Evolutionary conservation across 2,797 vertebrate genomes (phyloP).

Genomic region (Gephyroberyx darwinii): DNA sequence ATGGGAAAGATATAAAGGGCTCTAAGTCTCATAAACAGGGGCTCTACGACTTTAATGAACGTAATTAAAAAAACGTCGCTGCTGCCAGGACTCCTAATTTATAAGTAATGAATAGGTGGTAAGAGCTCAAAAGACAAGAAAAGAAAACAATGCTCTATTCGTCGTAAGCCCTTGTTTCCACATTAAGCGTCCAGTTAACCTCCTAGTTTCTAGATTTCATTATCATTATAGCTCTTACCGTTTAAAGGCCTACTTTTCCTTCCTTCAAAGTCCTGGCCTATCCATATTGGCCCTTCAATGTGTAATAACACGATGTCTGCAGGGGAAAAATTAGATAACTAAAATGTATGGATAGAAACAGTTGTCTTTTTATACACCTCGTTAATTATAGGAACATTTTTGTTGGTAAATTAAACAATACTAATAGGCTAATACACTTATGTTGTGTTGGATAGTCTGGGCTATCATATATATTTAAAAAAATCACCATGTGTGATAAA

Average conservation of each 20-base stretch:
- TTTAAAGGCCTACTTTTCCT: too few relatives aligned
- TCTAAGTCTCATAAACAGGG: constrained; percentile 60
- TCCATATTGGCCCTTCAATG: too few relatives aligned
- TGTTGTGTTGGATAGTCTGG: neutral
- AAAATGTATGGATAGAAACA: neutral
- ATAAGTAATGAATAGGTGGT: constrained; percentile 43
- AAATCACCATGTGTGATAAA: too few relatives aligned
- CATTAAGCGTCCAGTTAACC: constrained; percentile 13
- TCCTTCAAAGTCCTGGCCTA: neutral
- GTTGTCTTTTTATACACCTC: neutral
- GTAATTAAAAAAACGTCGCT: constrained; percentile 53
- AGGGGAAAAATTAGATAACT: too few relatives aligned
- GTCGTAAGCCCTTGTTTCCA: neutral
- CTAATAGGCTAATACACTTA: constrained; percentile 3
- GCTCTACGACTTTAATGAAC: constrained; percentile 55
- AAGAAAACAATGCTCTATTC: constrained; percentile 31
- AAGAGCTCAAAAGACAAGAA: constrained; percentile 26
- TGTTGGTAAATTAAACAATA: neutral
- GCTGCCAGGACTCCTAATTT: constrained; percentile 46
- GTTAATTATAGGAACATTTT: neutral
- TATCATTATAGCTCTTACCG: too few relatives aligned
- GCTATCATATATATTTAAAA: too few relatives aligned
- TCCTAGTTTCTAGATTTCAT: neutral
- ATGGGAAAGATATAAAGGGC: constrained; percentile 41
- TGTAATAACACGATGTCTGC: neutral